Evolutionary conservation across 2,888 invertebrate species (phyloP), one percentile per base, ranked within the genome.

Genomic region (Amitus sp.): DNA sequence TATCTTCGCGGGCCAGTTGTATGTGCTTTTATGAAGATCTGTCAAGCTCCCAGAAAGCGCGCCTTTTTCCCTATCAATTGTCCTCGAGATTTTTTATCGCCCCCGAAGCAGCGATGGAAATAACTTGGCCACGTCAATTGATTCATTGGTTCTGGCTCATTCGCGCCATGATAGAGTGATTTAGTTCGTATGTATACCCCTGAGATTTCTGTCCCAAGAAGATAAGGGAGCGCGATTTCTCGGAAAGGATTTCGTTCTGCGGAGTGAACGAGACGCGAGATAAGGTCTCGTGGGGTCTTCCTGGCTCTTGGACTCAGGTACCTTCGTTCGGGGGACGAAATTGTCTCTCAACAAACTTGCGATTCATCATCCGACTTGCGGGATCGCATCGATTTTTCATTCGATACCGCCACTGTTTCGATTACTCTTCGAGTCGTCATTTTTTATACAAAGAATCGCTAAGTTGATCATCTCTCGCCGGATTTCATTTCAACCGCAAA

Each of bases 11-110:
- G 77, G 77, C 76, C 81, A 82, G 78, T 82, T 81, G 81, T 78
- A 78, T 80, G 78, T 79, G 78, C 79, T 78, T 81, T 79, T 78
- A 79, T 79, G 82, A 82, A 82, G 81, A 82, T 82, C 82, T 82
- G 80, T 82, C 82, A 77, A 78, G 78, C 77, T 20, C 15, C 19
- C 42, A 15, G 12, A 37, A 37, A 37, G 2, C 30, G n/a, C 6
- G 2, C 30, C n/a, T 3, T n/a, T n/a, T n/a, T n/a, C n/a, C n/a
- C n/a, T n/a, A n/a, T n/a, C n/a, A n/a, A n/a, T n/a, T n/a, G 2
- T 30, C n/a, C n/a, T 30, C n/a, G 30, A 10, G n/a, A 30, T 30
- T 30, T 23, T 23, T 23, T 23, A 23, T 23, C 23, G 23, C 3
- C 23, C 7, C 23, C 4, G 7, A 23, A 23, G 3, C 4, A 23